Evolutionary conservation across 2,797 vertebrate species (phyloP).

Genomic region (Morus bassanus): DNA sequence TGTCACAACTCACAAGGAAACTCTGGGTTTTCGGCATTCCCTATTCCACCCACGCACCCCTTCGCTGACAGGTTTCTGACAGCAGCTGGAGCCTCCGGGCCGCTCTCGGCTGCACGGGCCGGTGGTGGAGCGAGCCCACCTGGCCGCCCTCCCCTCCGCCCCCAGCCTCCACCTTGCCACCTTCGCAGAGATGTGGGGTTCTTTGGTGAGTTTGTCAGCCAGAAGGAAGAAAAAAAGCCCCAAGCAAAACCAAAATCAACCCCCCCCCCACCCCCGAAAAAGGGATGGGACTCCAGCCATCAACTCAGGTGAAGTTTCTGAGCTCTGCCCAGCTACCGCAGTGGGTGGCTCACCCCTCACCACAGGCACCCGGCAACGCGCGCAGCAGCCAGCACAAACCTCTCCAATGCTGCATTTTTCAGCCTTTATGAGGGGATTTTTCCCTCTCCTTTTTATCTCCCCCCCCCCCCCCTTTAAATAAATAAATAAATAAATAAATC

Average conservation of each 20-base stretch:
- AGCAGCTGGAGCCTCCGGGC: background rate
- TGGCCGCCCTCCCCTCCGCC: background rate
- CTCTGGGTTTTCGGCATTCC: background rate
- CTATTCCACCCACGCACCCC: background rate
- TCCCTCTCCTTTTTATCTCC: accelerated
- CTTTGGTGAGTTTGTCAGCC: background rate
- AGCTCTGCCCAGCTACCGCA: background rate
- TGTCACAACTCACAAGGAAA: background rate
- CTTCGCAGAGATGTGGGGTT: background rate
- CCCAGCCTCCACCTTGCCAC: background rate
- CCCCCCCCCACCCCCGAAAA: too few relatives aligned
- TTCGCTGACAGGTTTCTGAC: background rate
- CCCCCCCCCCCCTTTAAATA: too few relatives aligned
- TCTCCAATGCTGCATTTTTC: background rate
- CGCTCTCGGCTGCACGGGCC: background rate
- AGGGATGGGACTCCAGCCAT: background rate
- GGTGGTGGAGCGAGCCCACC: accelerated
- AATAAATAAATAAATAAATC: background rate
- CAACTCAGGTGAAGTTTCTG: background rate
- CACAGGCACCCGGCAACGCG: background rate
- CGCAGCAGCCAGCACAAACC: background rate
- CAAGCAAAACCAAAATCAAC: accelerated
- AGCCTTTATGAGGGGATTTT: background rate
- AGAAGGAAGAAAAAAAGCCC: background rate
- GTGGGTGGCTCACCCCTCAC: accelerated